These are phyloP conservation scores for Bombyx huttoni DNA, from an alignment of 2,888 invertebrate species.

Conservation along the genomic window DNA sequence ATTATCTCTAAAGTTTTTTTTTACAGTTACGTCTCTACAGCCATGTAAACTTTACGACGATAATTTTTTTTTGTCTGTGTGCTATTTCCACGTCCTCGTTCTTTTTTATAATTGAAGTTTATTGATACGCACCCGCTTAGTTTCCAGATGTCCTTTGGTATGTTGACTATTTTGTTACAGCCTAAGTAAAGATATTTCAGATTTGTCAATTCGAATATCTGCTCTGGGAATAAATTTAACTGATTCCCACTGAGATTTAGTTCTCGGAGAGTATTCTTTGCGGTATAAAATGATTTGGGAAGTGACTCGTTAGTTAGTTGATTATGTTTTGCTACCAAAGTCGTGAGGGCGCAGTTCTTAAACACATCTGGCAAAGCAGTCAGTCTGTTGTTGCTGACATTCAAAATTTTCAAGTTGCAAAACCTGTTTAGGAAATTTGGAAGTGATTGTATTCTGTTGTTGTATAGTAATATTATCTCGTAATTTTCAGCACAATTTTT, in stretches of 20 bases:
- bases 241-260: conserved; percentile 96
- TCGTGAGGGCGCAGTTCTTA: conserved; percentile 79
- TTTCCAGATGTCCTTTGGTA: conserved; percentile 84
- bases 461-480: conserved; percentile 86
- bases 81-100: not conserved
- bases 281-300: conserved; percentile 84
- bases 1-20: no score
- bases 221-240: conserved; percentile 86
- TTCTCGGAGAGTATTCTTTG: conserved; percentile 79
- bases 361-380: conserved; percentile 84
- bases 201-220: conserved; percentile 82
- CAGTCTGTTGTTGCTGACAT: conserved; percentile 90
- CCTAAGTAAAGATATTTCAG: conserved; percentile 92
- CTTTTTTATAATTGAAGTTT: not conserved
- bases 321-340: conserved; percentile 92
- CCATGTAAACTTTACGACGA: no score
- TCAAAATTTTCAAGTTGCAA: conserved; percentile 82
- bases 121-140: conserved; percentile 39
- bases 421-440: conserved; percentile 78
- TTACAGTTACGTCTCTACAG: no score
- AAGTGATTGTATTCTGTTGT: conserved; percentile 83
- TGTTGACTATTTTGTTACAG: conserved; percentile 84
- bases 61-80: no score
- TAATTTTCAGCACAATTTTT: conserved; percentile 72
- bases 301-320: conserved; percentile 85